Evolutionary conservation across 2,888 invertebrate genomes (phyloP), one percentile per base, ranked within the genome.

Genomic region (Patella caerulea): DNA sequence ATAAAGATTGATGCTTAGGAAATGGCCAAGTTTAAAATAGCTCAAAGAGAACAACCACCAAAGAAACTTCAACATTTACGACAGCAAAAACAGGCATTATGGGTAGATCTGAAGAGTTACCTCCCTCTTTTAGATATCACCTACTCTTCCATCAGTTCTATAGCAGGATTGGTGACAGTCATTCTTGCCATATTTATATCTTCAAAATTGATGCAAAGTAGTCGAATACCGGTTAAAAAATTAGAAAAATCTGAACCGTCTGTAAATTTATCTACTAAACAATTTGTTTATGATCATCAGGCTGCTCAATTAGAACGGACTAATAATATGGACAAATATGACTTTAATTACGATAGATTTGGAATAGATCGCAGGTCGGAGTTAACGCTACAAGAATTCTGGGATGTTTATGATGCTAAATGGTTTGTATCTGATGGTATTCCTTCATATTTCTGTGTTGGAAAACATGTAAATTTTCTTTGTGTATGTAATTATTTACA

Each of bases 321-420:
- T 17, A 78, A 84, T 29, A 86, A 85, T 24, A 81, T 88, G 83
- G 82, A 84, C 74, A 76, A 85, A 52, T 90, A 89, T 81, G 78
- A 76, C 3, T 86, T 76, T 73, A 55, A 72, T 17, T 83, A 84
- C 72, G 83, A 80, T 54, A 24, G 54, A 19, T 19, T 34, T 29
- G 85, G 84, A 14, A 83, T 91, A 7, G 91, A 91, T 75, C 86
- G 87, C 69, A 77, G 90, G 54, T 83, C 81, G 0, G 78, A 83
- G 9, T 82, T 91, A 45, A 84, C 86, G 7, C 76, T 90, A 17
- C 81, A 89, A 71, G 91, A 91, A 80, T 91, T 89, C 83, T 83
- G 84, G 77, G 90, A 91, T 79, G 83, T 90, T 17, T 91, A 91
- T 82, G 91, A 91, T 84, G 88, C 87, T 34, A 91, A 91, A 84